Evolutionary conservation across 2,888 invertebrate genomes (phyloP).

Genomic region (Dolichopus griseipennis): DNA sequence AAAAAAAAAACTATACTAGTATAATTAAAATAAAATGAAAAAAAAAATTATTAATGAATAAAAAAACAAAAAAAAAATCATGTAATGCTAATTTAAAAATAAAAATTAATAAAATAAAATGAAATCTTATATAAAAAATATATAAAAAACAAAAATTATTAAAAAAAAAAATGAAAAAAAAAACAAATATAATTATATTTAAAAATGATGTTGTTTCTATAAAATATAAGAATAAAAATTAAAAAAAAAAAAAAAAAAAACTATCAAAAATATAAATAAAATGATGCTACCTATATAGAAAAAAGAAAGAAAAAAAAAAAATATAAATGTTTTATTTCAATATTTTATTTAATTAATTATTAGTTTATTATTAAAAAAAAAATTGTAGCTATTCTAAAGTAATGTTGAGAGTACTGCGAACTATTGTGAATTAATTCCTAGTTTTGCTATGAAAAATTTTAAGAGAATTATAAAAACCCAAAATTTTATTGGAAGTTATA

Average conservation of each 20-base stretch:
- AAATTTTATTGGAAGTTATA: too few species aligned
- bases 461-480: too few species aligned
- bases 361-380: too few species aligned
- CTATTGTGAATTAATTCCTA: too few species aligned
- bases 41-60: neutral
- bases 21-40: neutral
- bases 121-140: constrained; percentile 1
- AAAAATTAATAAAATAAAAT: neutral
- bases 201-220: constrained; percentile 6
- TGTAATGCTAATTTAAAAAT: neutral
- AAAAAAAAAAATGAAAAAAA: neutral
- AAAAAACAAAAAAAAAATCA: neutral
- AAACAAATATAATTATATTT: neutral
- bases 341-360: too few species aligned
- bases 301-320: neutral
- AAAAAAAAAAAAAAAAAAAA: constrained; percentile 5
- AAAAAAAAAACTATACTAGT: neutral
- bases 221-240: constrained; percentile 6
- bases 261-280: constrained; percentile 4
- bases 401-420: too few species aligned
- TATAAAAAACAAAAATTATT: neutral
- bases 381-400: too few species aligned
- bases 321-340: too few species aligned
- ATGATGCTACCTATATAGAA: constrained; percentile 3
- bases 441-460: too few species aligned